Percentiles rank a stretch among this genome's conserved stretches.
phyloP scores from a whole-genome alignment of 2,113 vertebrate species.

The Hyperopisus bebe region DNA sequence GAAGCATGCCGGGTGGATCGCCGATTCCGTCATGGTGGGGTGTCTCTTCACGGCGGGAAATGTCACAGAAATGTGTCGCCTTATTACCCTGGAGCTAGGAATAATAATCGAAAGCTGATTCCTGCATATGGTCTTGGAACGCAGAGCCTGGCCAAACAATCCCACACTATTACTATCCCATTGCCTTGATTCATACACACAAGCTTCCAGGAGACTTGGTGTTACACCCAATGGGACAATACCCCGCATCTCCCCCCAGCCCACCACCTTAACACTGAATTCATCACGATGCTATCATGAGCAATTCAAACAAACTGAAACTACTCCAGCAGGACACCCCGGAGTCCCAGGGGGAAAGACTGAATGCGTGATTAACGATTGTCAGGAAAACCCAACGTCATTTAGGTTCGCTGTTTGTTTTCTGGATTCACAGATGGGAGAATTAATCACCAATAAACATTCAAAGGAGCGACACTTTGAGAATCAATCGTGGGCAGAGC shows the following conservation, averaged over 20 bases:
- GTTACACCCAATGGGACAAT: background rate
- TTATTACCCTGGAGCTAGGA: background rate
- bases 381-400: slow-evolving; percentile 31
- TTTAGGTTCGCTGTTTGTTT: slow-evolving; percentile 14
- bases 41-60: background rate
- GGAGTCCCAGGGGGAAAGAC: background rate
- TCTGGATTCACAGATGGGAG: slow-evolving; percentile 35
- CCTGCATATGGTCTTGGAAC: background rate
- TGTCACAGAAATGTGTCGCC: background rate
- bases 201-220: background rate
- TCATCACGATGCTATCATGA: background rate
- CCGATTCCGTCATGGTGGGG: background rate
- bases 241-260: background rate
- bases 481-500: slow-evolving; percentile 40
- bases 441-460: slow-evolving; percentile 42
- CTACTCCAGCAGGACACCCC: background rate
- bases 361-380: slow-evolving; percentile 10
- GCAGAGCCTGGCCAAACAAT: background rate
- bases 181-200: background rate
- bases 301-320: background rate
- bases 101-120: background rate
- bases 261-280: background rate
- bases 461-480: slow-evolving; percentile 34
- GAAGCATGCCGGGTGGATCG: background rate
- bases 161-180: background rate